Evolutionary conservation across 2,113 vertebrate species (phyloP).

Genomic region (Ochotona curzoniae): DNA sequence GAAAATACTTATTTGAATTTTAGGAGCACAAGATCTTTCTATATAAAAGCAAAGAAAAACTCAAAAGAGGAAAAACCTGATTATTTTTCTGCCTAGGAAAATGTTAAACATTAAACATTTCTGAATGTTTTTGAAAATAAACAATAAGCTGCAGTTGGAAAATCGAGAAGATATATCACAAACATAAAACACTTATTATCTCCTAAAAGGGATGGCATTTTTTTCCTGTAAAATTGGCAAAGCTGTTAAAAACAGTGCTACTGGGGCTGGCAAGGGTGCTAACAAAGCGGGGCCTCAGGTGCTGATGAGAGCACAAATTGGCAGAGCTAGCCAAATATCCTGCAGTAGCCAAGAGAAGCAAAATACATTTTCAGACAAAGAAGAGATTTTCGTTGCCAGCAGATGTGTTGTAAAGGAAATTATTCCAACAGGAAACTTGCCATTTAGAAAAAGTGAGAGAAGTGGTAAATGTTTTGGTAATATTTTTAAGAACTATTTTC

Average conservation of each 20-base stretch:
- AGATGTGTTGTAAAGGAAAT: not conserved
- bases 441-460: not conserved
- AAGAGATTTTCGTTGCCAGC: not conserved
- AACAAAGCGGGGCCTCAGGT: not conserved
- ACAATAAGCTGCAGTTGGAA: not conserved
- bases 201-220: not conserved
- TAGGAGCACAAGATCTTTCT: not conserved
- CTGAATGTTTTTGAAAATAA: not conserved
- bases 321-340: not conserved
- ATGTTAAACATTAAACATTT: not conserved
- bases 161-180: not conserved
- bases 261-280: not conserved
- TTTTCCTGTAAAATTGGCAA: not conserved
- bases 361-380: not conserved
- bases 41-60: not conserved
- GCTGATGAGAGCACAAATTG: not conserved
- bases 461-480: not conserved
- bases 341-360: not conserved
- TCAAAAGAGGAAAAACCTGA: not conserved
- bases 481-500: constrained; percentile 2
- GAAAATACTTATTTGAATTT: not conserved
- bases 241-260: not conserved
- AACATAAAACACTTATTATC: constrained; percentile 5
- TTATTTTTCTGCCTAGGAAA: not conserved
- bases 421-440: not conserved